Evolutionary conservation across 2,113 vertebrate species (phyloP).

Genomic region (Rhipidura dahli): DNA sequence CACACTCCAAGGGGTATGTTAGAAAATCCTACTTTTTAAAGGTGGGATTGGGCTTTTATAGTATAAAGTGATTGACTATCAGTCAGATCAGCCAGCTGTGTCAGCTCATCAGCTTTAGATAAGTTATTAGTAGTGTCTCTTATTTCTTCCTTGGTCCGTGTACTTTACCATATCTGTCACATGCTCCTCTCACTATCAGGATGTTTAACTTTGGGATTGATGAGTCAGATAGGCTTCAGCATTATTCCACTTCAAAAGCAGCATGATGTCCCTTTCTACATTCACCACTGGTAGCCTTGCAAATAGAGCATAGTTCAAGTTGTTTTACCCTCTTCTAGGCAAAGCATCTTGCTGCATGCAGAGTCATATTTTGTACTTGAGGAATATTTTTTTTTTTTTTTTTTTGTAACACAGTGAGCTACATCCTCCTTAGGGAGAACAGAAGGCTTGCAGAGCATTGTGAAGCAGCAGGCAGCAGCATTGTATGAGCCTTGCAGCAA

Average conservation of each 20-base stretch:
- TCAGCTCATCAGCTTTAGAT: background rate
- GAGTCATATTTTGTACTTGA: background rate
- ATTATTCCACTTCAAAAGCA: background rate
- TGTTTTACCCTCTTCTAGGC: background rate
- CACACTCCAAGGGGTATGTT: background rate
- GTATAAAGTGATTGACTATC: background rate
- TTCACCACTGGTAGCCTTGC: background rate
- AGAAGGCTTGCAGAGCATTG: background rate
- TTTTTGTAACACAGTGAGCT: background rate
- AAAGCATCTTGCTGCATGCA: background rate
- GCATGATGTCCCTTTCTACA: background rate
- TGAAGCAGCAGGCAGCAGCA: background rate
- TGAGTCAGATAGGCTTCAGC: background rate
- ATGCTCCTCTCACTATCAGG: background rate
- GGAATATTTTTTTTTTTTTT: background rate
- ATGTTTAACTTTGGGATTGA: background rate
- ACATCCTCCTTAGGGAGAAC: background rate
- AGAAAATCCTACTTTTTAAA: background rate
- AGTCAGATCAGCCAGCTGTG: background rate
- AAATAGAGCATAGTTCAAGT: background rate
- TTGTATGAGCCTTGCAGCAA: background rate
- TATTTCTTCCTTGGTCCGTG: fast-evolving
- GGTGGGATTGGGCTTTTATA: background rate
- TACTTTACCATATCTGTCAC: background rate
- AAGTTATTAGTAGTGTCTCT: background rate